Base-by-base conservation (phyloP, 2,113 vertebrate species). In the Lycaon pictus region DNA sequence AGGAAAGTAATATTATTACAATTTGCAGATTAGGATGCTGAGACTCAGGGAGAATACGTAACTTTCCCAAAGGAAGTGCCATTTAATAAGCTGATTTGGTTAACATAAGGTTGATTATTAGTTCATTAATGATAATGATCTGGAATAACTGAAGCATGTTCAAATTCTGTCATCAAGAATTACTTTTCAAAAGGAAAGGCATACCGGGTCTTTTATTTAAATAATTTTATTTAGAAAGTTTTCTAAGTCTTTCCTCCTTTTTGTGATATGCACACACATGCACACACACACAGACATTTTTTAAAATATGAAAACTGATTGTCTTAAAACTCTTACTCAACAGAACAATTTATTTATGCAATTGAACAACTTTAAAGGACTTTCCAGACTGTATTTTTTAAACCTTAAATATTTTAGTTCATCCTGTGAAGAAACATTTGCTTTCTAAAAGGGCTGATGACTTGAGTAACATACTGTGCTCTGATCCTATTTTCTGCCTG, bases 331-430 rank as follows among this genome's bases (percentile, higher is more conserved):
- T 97, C 22, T 19, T 51, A 82, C 71, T 83, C 11, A 60, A 20
- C 27, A 96, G 63, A 87, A 82, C 3, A 82, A 67, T 84, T 93
- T 77, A 88, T 91, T 98, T 80, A 92, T 90, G 58, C 53, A 96
- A 55, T 25, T 67, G 62, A 83, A 13, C 8, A 97, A 27, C 25
- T 51, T 91, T 88, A 85, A 91, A 23, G 23, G 0, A n/a, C 9
- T 93, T 65, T 82, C 60, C 76, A 72, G 86, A 88, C 2, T 11
- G 1, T 10, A 25, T n/a, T 95, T 11, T 86, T 79, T 53, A 97
- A 83, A 88, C 9, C 10, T 77, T 96, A 90, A 55, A 89, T 81
- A 35, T 96, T 97, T 92, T 90, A 94, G 93, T 96, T 96, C 67
- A 95, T 63, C 23, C 55, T 29, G 5, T 55, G 67, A 91, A 91